Evolutionary conservation across 2,888 invertebrate genomes (phyloP).

Genomic region (Eupeodes luniger): DNA sequence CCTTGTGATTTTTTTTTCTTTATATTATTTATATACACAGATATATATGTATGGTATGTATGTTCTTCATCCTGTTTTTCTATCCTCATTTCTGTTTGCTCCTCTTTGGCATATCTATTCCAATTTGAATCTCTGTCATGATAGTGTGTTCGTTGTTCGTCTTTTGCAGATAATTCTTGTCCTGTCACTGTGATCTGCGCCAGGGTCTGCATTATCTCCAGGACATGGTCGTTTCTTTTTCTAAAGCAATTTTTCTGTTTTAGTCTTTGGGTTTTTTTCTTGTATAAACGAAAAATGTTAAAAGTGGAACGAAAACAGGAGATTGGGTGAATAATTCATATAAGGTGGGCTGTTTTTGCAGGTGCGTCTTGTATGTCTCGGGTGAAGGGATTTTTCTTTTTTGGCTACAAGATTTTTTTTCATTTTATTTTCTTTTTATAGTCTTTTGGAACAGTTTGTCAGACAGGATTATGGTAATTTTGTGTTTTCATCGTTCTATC

Average conservation of each 20-base stretch:
- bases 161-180: constrained; percentile 76
- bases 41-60: background rate
- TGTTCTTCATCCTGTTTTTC: background rate
- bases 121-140: constrained; percentile 75
- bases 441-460: constrained; percentile 69
- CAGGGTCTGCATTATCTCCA: constrained; percentile 66
- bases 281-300: background rate
- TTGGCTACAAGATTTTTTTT: constrained; percentile 25
- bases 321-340: constrained; percentile 73
- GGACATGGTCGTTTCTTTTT: constrained; percentile 57
- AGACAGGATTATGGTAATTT: constrained; percentile 75
- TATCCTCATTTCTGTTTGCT: constrained; percentile 20
- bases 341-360: constrained; percentile 57
- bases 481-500: constrained; percentile 68
- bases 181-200: constrained; percentile 75
- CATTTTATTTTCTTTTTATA: constrained; percentile 2
- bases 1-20: background rate
- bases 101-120: constrained; percentile 67
- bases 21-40: background rate
- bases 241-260: constrained; percentile 40
- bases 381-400: constrained; percentile 36
- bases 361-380: constrained; percentile 50
- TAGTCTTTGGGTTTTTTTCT: constrained; percentile 1
- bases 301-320: constrained; percentile 31
- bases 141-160: constrained; percentile 73